These are phyloP conservation scores for Amblyjoppa fuscipennis DNA, from an alignment of 2,888 invertebrate species.

Conservation along the genomic window DNA sequence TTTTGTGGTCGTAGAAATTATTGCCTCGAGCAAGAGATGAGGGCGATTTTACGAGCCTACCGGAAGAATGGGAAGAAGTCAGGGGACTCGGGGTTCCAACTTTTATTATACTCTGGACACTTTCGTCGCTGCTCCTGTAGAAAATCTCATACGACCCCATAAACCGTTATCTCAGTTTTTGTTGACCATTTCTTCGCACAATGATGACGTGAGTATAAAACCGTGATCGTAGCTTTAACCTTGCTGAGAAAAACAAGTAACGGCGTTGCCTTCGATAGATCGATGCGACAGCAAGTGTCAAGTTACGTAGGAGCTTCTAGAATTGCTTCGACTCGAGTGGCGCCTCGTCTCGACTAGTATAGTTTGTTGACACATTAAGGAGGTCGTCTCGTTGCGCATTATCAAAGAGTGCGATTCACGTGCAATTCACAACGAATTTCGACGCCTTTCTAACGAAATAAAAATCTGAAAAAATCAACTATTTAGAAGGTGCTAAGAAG, in stretches of 20 bases:
- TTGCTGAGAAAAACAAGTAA: conserved; percentile 3
- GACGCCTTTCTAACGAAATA: no score
- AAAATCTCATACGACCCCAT: conserved; percentile 57
- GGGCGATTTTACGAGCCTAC: conserved; percentile 38
- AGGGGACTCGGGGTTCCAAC: conserved; percentile 64
- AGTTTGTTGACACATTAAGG: no score
- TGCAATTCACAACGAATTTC: no score
- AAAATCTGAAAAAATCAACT: no score
- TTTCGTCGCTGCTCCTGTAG: conserved; percentile 46
- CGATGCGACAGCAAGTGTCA: not conserved
- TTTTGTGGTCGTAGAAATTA: not conserved
- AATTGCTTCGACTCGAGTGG: no score
- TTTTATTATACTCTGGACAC: conserved; percentile 29
- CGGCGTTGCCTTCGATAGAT: conserved; percentile 9
- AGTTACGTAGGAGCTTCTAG: no score
- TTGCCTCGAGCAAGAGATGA: not conserved
- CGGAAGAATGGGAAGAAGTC: conserved; percentile 54
- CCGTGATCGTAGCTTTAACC: not conserved
- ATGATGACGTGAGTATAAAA: not conserved
- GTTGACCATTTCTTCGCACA: not conserved
- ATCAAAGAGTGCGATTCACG: no score
- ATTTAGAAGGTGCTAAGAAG: no score
- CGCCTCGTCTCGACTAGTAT: no score
- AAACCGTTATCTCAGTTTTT: conserved; percentile 25
- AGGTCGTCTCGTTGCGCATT: no score